Conservation (phyloP, 2,888 invertebrate species). For the Megalurothrips usitatus region DNA sequence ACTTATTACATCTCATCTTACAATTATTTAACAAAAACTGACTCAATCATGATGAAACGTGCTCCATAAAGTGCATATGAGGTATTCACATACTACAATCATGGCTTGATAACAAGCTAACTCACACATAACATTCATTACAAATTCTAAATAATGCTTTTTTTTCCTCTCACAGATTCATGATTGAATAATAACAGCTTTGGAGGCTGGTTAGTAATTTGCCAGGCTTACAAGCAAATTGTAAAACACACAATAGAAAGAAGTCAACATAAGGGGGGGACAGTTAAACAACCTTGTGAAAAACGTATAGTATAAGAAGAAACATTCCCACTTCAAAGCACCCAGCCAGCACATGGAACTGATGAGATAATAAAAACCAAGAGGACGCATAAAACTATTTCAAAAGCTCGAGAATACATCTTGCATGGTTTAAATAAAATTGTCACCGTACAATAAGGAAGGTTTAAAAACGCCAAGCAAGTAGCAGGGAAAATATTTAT, state of each 20-base stretch:
- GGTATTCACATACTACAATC: not conserved
- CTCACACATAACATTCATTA: not conserved
- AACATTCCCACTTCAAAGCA: conserved; percentile 3
- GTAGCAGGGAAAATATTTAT: not conserved
- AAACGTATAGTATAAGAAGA: not conserved
- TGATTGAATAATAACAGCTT: not conserved
- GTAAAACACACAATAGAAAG: not conserved
- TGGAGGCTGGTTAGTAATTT: conserved; percentile 9
- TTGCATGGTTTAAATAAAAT: not conserved
- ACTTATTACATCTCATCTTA: not conserved
- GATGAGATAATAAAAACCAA: not conserved
- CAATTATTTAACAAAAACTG: conserved; percentile 22
- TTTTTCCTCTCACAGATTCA: not conserved
- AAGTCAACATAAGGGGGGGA: not conserved
- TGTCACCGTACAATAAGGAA: not conserved
- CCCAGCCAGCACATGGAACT: not conserved
- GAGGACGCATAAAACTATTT: not conserved
- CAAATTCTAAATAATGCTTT: not conserved
- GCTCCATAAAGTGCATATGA: not conserved
- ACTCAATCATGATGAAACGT: not conserved
- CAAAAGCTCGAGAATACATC: not conserved
- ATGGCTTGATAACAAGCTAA: not conserved
- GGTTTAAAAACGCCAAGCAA: not conserved
- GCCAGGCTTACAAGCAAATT: conserved; percentile 15
- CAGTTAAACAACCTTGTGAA: not conserved